Evolutionary conservation across 2,113 vertebrate genomes (phyloP).

Genomic region (Epinephelus cyanopodus): DNA sequence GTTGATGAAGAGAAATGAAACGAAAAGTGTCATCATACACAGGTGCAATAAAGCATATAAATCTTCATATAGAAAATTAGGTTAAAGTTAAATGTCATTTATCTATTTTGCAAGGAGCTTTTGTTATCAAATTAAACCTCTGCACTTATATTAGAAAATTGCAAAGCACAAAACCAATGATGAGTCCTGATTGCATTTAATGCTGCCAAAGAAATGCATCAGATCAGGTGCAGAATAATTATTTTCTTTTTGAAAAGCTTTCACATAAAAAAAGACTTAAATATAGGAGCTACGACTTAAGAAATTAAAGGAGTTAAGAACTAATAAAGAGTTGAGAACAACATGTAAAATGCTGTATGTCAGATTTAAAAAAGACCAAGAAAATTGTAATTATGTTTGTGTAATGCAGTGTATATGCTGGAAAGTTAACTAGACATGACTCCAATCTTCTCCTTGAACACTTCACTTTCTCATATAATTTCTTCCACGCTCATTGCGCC

Average conservation of each 20-base stretch:
- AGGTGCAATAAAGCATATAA: neutral
- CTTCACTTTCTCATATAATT: neutral
- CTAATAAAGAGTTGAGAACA: neutral
- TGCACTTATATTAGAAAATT: neutral
- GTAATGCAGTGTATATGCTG: neutral
- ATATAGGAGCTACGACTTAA: neutral
- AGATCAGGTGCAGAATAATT: neutral
- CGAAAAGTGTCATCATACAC: neutral
- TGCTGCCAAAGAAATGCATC: neutral
- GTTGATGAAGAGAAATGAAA: conserved; percentile 20
- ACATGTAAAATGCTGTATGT: neutral
- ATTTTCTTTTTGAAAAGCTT: neutral
- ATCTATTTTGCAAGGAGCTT: neutral
- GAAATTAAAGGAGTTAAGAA: neutral
- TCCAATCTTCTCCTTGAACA: conserved; percentile 20
- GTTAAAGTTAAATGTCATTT: neutral
- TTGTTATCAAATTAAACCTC: neutral
- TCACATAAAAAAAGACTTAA: neutral
- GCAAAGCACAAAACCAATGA: neutral
- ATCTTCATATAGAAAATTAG: neutral
- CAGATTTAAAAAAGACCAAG: neutral
- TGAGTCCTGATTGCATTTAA: neutral
- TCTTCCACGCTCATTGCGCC: neutral
- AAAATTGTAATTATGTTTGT: neutral
- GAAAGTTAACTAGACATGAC: neutral